These are phyloP conservation scores for Capitulum mitella DNA, from an alignment of 2,888 invertebrate species.

Conservation along the genomic window DNA sequence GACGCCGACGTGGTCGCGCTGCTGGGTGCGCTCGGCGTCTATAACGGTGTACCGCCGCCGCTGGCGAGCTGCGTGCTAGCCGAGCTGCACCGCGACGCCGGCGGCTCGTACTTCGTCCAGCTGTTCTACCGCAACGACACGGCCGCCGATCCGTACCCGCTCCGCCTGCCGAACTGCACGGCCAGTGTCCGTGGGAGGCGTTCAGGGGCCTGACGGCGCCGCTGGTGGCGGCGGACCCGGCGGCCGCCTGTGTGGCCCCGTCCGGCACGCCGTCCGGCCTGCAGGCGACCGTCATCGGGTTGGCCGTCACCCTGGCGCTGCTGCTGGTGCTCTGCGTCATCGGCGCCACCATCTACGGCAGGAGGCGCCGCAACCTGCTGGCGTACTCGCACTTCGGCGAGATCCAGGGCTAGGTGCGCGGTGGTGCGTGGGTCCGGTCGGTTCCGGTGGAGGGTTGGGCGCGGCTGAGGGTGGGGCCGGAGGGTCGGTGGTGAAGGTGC, in stretches of 20 bases:
- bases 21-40: slow-evolving; percentile 63
- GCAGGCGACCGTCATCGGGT: background rate
- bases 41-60: slow-evolving; percentile 54
- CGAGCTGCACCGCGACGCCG: slow-evolving; percentile 51
- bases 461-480: too few relatives aligned
- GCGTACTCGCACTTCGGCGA: slow-evolving; percentile 10
- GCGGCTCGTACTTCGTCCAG: slow-evolving; percentile 41
- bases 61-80: slow-evolving; percentile 58
- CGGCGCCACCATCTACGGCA: background rate
- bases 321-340: background rate
- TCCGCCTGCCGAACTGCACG: slow-evolving; percentile 57
- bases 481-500: too few relatives aligned
- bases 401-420: background rate
- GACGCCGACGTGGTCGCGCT: slow-evolving; percentile 70
- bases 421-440: too few relatives aligned
- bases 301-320: background rate
- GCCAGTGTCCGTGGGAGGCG: slow-evolving; percentile 54
- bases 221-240: slow-evolving; percentile 42
- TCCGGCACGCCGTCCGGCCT: background rate
- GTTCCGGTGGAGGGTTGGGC: too few relatives aligned
- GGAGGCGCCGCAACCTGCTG: background rate
- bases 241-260: slow-evolving; percentile 41
- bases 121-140: slow-evolving; percentile 54
- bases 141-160: slow-evolving; percentile 45
- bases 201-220: slow-evolving; percentile 48